Evolutionary conservation across 1,140 invertebrate species (phyloP).

Genomic region (Lasaia peninsularis): DNA sequence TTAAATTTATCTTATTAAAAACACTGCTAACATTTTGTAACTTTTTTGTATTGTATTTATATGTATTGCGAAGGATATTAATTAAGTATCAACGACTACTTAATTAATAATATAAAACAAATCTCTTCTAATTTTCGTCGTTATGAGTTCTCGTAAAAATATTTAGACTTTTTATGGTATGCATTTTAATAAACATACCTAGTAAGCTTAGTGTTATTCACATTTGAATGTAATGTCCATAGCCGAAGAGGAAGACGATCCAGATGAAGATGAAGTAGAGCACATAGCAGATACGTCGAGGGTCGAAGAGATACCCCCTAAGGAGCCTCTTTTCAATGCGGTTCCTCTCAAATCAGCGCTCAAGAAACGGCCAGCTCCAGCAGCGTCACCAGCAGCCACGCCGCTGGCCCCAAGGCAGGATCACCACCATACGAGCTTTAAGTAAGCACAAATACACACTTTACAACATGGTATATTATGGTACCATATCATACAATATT

Average conservation of each 20-base stretch:
- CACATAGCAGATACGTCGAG: conserved; percentile 84
- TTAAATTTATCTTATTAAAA: too few relatives aligned
- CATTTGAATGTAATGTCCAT: conserved; percentile 8
- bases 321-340: conserved; percentile 91
- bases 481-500: too few relatives aligned
- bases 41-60: too few relatives aligned
- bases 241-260: conserved; percentile 74
- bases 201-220: neutral
- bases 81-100: too few relatives aligned
- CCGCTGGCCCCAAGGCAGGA: conserved; percentile 85
- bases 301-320: conserved; percentile 93
- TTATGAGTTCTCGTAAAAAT: too few relatives aligned
- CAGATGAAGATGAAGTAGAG: conserved; percentile 79
- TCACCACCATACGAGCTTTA: conserved; percentile 78
- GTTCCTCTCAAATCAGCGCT: conserved; percentile 94
- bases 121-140: too few relatives aligned
- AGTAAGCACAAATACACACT: conserved; percentile 75
- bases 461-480: too few relatives aligned
- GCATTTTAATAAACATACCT: too few relatives aligned
- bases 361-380: conserved; percentile 86
- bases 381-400: conserved; percentile 80
- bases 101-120: too few relatives aligned
- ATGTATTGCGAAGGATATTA: too few relatives aligned
- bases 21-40: too few relatives aligned
- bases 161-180: too few relatives aligned